Conservation (phyloP, 1,140 invertebrate species). For the Meloidogyne chitwoodi region DNA sequence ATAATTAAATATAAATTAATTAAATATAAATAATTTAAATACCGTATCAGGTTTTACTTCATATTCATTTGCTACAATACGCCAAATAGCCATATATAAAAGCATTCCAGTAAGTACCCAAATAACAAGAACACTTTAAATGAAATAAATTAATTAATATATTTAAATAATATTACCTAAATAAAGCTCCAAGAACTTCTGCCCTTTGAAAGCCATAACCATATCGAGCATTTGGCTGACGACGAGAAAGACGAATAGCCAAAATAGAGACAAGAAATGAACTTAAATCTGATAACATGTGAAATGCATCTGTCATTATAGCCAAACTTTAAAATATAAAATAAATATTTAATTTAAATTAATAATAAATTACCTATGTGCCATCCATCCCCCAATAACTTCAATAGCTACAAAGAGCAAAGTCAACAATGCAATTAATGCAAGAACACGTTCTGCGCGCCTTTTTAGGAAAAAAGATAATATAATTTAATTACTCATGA, state of each 20-base stretch:
- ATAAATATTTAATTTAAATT: conserved; percentile 65
- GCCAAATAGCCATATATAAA: conserved; percentile 81
- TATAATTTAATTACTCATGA: neutral
- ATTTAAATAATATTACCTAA: conserved; percentile 23
- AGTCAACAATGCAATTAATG: conserved; percentile 49
- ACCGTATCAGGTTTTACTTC: conserved; percentile 71
- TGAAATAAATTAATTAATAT: neutral
- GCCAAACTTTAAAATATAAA: conserved; percentile 68
- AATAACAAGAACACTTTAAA: conserved; percentile 88
- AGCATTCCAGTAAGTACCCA: conserved; percentile 95
- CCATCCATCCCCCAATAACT: conserved; percentile 51
- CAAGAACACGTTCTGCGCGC: conserved; percentile 46
- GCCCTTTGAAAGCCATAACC: conserved; percentile 81
- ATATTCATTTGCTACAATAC: conserved; percentile 77
- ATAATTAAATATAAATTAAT: conserved; percentile 60
- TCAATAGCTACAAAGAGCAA: conserved; percentile 50
- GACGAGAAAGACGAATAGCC: conserved; percentile 79
- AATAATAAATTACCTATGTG: conserved; percentile 16
- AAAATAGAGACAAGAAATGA: conserved; percentile 94
- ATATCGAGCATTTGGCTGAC: conserved; percentile 75
- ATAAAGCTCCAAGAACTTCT: conserved; percentile 61
- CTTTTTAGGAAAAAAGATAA: conserved; percentile 17
- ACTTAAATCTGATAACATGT: conserved; percentile 88
- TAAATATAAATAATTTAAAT: neutral
- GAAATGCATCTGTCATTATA: conserved; percentile 92